phyloP scores from a whole-genome alignment of 1,140 invertebrate genomes.

The Achroia grisella region DNA sequence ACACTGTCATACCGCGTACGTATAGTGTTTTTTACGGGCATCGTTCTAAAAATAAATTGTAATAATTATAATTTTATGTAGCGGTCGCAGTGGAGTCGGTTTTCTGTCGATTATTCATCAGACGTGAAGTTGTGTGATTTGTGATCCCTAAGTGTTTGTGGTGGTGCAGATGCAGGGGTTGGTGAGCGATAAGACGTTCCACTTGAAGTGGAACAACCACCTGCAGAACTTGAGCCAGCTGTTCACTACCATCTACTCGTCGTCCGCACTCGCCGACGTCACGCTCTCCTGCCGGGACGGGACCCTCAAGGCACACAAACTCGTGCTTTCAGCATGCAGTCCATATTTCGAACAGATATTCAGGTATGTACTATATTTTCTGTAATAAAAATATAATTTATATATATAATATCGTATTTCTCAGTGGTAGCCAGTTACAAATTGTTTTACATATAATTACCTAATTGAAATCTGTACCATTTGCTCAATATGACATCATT shows the following conservation, averaged over 20 bases:
- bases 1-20: slow-evolving; percentile 73
- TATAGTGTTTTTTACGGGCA: slow-evolving; percentile 74
- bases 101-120: slow-evolving; percentile 64
- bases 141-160: slow-evolving; percentile 55
- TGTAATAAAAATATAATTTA: slow-evolving; percentile 10
- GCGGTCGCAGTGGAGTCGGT: slow-evolving; percentile 66
- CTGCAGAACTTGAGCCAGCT: slow-evolving; percentile 81
- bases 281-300: slow-evolving; percentile 79
- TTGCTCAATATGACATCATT: slow-evolving; percentile 43
- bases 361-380: slow-evolving; percentile 63
- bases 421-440: slow-evolving; percentile 3
- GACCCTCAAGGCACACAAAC: slow-evolving; percentile 79
- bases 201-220: slow-evolving; percentile 85
- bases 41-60: slow-evolving; percentile 74
- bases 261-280: slow-evolving; percentile 80
- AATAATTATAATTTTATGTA: slow-evolving; percentile 74
- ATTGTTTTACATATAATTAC: neutral
- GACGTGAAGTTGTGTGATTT: slow-evolving; percentile 52
- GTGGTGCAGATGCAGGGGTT: slow-evolving; percentile 71
- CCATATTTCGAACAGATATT: slow-evolving; percentile 85
- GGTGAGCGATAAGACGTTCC: slow-evolving; percentile 79
- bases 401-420: neutral
- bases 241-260: slow-evolving; percentile 81
- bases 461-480: slow-evolving; percentile 23
- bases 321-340: slow-evolving; percentile 83